phyloP scores from a whole-genome alignment of 2,797 vertebrate genomes.

The Gila robusta region DNA sequence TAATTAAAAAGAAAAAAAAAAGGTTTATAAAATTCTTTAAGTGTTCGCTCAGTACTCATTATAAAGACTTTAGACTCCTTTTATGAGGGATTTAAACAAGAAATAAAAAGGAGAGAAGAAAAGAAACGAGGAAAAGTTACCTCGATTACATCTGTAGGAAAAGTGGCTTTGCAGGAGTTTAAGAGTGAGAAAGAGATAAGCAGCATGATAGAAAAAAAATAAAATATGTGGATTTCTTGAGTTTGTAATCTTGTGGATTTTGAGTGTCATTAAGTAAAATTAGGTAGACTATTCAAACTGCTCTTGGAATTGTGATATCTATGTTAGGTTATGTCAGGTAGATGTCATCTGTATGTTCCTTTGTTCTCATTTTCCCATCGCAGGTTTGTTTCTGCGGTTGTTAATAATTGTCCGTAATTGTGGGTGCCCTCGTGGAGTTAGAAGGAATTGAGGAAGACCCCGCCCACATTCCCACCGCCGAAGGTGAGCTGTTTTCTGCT shows the following conservation, averaged over 20 bases:
- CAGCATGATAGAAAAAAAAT: background rate
- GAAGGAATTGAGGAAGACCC: no score
- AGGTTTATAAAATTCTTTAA: conserved; percentile 74
- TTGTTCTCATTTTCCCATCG: no score
- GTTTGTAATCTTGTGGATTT: conserved; percentile 24
- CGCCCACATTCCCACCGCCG: no score
- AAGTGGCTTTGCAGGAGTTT: conserved; percentile 44
- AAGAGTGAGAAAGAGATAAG: conserved; percentile 12
- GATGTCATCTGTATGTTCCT: no score
- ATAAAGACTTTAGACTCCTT: conserved; percentile 65
- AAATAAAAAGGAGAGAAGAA: conserved; percentile 30
- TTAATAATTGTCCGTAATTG: no score
- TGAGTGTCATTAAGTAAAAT: conserved; percentile 7
- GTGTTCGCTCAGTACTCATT: conserved; percentile 78
- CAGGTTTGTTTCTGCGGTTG: no score
- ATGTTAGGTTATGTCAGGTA: background rate
- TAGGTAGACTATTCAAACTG: background rate
- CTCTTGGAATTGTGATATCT: background rate
- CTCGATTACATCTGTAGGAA: conserved; percentile 34
- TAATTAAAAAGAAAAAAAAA: conserved; percentile 65
- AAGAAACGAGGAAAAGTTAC: conserved; percentile 31
- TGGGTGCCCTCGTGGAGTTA: no score
- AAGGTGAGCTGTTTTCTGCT: no score
- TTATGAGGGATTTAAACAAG: conserved; percentile 65
- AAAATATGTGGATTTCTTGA: background rate